Base-by-base conservation (phyloP, 1,140 invertebrate species). In the Delia radicum region DNA sequence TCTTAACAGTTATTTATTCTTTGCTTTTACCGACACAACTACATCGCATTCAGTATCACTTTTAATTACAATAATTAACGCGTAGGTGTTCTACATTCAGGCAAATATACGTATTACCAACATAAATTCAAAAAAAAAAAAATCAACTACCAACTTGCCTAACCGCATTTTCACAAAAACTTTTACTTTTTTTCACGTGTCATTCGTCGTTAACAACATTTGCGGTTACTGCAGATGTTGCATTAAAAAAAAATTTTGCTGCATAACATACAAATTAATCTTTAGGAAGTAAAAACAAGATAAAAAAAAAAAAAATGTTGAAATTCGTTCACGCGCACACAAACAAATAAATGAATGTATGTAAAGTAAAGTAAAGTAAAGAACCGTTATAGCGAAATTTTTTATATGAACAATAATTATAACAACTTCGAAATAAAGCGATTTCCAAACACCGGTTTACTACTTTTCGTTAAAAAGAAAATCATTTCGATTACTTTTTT, bases 11-110 rank as follows among this genome's bases (percentile, higher is more conserved):
- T 18, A 55, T 55, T 55, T 8, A 55, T 7, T 55, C n/a, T 55
- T 7, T 55, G n/a, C 1, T 6, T 18, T n/a, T n/a, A 21, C 48
- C 18, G 21, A 24, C 37, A 21, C n/a, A n/a, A n/a, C 48, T n/a
- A 55, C 48, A 55, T 21, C 18, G 48, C 48, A 55, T 55, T 55
- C 48, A 55, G 48, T 55, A 55, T 55, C 48, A 55, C n/a, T 55
- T 55, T 55, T 55, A 55, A 55, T 55, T 55, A 55, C 48, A 55
- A 55, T 55, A 55, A 55, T 55, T 55, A 55, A 55, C 48, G 48
- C 48, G 48, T 55, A 55, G 48, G 48, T 55, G 48, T 21, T 10
- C 18, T 21, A 55, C 48, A 55, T 55, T 5, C 48, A 55, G 5
- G 48, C 7, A 6, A 48, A 55, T 7, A 55, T 55, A 10, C n/a